These are phyloP conservation scores for Carassius auratus DNA, from an alignment of 2,113 vertebrate species.

Conservation along the genomic window DNA sequence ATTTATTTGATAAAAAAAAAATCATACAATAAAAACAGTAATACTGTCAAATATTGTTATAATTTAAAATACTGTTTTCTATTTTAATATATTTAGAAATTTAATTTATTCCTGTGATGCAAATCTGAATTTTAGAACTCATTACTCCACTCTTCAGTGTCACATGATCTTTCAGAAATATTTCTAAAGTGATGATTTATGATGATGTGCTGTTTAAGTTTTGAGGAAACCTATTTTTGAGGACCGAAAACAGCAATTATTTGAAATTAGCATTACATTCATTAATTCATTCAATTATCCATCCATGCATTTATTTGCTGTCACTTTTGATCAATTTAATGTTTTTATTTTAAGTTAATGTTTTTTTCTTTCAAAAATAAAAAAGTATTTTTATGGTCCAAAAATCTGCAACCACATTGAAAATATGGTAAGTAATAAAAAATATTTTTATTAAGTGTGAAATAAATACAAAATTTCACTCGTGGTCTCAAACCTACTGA, in stretches of 20 bases:
- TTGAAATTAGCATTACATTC: neutral
- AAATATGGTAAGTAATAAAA: neutral
- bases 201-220: neutral
- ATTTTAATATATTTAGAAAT: neutral
- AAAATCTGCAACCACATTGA: neutral
- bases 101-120: too few relatives aligned
- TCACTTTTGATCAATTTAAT: neutral
- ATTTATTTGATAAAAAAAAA: neutral
- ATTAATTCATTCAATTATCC: neutral
- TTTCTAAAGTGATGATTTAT: neutral
- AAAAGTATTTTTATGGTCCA: neutral
- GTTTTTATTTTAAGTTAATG: neutral
- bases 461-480: neutral
- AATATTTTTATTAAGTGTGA: neutral
- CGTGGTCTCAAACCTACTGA: neutral
- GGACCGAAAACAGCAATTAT: neutral
- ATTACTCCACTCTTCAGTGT: too few relatives aligned
- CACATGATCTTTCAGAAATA: neutral
- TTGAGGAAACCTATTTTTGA: neutral
- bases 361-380: neutral
- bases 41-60: neutral
- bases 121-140: too few relatives aligned
- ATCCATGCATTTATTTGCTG: neutral
- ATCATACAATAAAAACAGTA: neutral
- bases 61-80: neutral